phyloP scores from a whole-genome alignment of 2,797 vertebrate species.

The Eutrigla gurnardus region DNA sequence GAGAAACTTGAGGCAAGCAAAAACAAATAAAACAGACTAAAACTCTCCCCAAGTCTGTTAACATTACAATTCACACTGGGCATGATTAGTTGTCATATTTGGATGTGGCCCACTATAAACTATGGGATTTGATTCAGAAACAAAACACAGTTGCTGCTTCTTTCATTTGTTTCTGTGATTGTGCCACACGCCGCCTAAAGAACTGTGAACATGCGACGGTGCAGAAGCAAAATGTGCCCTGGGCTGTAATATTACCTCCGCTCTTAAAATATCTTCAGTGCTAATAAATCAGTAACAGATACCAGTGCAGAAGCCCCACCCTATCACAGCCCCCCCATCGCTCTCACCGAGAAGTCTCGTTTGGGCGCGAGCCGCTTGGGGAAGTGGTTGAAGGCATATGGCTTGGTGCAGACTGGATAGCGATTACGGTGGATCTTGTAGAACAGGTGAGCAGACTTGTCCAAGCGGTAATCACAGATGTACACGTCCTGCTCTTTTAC shows the following conservation, averaged over 20 bases:
- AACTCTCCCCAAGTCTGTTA: not conserved
- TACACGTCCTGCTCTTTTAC: constrained; percentile 97
- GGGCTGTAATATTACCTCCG: constrained; percentile 37
- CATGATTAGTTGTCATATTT: not conserved
- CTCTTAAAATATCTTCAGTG: constrained; percentile 43
- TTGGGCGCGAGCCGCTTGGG: constrained; percentile 95
- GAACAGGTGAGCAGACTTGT: constrained; percentile 98
- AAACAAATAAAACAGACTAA: constrained; percentile 1
- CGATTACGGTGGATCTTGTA: constrained; percentile 99
- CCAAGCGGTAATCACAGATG: constrained; percentile 98
- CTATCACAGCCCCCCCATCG: not conserved
- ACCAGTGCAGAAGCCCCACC: constrained; percentile 1
- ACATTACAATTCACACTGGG: not conserved
- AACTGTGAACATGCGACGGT: not conserved
- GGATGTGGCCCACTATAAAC: constrained; percentile 9
- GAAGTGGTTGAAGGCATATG: constrained; percentile 98
- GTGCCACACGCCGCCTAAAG: constrained; percentile 10
- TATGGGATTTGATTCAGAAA: constrained; percentile 12
- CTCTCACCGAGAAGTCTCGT: constrained; percentile 95
- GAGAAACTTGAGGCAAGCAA: not conserved
- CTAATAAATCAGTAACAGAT: constrained; percentile 50
- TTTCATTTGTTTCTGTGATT: constrained; percentile 21
- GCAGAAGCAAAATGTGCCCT: not conserved
- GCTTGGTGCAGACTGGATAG: constrained; percentile 97
- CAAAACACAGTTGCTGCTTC: constrained; percentile 6